Evolutionary conservation across 2,888 invertebrate genomes (phyloP).

Genomic region (Eledona agricola): DNA sequence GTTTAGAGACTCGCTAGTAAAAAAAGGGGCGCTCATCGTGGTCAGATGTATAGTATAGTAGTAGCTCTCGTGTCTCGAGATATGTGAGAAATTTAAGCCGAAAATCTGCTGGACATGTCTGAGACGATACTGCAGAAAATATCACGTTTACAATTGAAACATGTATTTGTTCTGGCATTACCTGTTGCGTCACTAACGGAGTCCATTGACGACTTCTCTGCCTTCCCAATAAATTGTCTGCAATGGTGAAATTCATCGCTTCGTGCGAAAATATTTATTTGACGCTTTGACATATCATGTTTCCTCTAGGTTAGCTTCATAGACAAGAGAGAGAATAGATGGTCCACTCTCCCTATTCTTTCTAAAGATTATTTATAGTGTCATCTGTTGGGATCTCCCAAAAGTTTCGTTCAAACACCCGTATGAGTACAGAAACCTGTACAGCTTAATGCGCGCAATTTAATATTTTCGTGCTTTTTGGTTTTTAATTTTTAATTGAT

Average conservation of each 20-base stretch:
- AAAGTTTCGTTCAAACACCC: too few species aligned
- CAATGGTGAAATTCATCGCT: constrained; percentile 58
- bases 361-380: too few species aligned
- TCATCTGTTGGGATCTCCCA: too few species aligned
- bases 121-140: constrained; percentile 71
- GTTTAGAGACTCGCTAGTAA: constrained; percentile 79
- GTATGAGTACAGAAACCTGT: too few species aligned
- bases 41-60: constrained; percentile 84
- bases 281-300: constrained; percentile 31
- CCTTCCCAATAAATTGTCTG: constrained; percentile 65
- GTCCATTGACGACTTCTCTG: constrained; percentile 82
- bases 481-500: too few species aligned
- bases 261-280: constrained; percentile 42
- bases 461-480: too few species aligned
- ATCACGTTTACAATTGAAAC: constrained; percentile 1
- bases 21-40: constrained; percentile 84
- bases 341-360: too few species aligned
- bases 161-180: constrained; percentile 55
- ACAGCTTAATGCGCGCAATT: too few species aligned
- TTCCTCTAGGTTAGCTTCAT: constrained; percentile 38
- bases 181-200: constrained; percentile 85
- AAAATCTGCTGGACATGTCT: constrained; percentile 81
- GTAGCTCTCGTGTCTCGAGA: constrained; percentile 67
- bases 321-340: too few species aligned
- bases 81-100: constrained; percentile 67